A percentile compares a stretch with the other conserved stretches of the same genome.
Evolutionary conservation across 2,888 invertebrate genomes (phyloP).

Genomic region (Myopa tessellatipennis): DNA sequence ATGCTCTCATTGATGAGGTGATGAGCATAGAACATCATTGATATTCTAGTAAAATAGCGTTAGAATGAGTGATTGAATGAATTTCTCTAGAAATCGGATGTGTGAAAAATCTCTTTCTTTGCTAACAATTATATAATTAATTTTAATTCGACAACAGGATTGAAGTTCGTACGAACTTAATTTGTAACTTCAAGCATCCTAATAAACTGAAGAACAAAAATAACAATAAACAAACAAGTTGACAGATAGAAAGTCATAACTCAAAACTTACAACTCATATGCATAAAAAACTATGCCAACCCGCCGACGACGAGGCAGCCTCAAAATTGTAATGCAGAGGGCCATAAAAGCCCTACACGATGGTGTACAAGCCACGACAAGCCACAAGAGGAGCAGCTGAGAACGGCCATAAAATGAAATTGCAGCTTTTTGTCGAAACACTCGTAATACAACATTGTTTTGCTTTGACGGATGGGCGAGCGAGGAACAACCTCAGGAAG

Average conservation of each 20-base stretch:
- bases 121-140: too few species aligned
- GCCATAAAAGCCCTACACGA: neutral
- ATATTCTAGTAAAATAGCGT: too few species aligned
- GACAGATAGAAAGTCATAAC: neutral
- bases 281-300: neutral
- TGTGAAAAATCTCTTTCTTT: too few species aligned
- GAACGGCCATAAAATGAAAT: neutral
- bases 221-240: neutral
- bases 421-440: constrained; percentile 33
- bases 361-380: neutral
- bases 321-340: constrained; percentile 31
- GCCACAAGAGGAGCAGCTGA: neutral
- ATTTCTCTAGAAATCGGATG: too few species aligned
- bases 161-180: too few species aligned
- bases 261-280: neutral
- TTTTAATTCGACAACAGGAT: too few species aligned
- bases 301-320: constrained; percentile 1
- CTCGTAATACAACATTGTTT: constrained; percentile 59
- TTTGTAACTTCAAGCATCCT: too few species aligned
- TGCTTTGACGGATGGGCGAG: constrained; percentile 56
- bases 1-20: too few species aligned
- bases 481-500: neutral
- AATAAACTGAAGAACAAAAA: neutral
- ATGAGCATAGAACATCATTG: too few species aligned
- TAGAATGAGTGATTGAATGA: too few species aligned